phyloP scores from a whole-genome alignment of 2,888 invertebrate genomes.

The Pammene aurita region DNA sequence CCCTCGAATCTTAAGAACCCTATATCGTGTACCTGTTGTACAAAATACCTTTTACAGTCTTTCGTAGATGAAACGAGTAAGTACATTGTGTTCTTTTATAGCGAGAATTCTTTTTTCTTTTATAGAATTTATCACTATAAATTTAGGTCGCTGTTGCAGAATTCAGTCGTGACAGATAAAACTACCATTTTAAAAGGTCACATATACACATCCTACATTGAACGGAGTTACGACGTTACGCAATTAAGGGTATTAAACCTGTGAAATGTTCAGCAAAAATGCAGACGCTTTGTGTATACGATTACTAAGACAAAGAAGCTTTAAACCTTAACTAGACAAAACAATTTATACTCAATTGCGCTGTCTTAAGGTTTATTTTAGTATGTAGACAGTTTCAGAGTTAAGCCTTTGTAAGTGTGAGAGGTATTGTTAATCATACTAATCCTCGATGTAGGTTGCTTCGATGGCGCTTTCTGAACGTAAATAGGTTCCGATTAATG shows the following conservation, averaged over 20 bases:
- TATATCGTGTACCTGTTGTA: too few relatives aligned
- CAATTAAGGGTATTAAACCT: slow-evolving; percentile 20
- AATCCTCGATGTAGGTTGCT: slow-evolving; percentile 31
- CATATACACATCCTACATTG: not conserved
- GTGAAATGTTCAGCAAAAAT: slow-evolving; percentile 32
- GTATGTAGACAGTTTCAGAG: not conserved
- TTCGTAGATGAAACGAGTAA: not conserved
- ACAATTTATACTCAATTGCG: not conserved
- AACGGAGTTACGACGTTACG: not conserved
- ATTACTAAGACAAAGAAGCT: slow-evolving; percentile 2
- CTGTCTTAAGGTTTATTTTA: not conserved
- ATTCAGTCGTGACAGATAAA: slow-evolving; percentile 4
- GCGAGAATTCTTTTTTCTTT: too few relatives aligned
- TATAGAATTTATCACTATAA: too few relatives aligned
- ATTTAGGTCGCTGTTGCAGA: slow-evolving; percentile 29
- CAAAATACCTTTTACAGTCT: not conserved
- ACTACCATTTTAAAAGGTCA: not conserved
- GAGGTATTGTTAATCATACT: slow-evolving; percentile 22
- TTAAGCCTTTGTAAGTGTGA: not conserved
- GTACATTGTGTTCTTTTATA: slow-evolving; percentile 18
- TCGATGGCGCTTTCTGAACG: slow-evolving; percentile 22
- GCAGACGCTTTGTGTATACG: slow-evolving; percentile 23
- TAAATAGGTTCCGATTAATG: slow-evolving; percentile 20
- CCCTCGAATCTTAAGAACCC: too few relatives aligned
- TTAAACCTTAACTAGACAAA: not conserved